These are phyloP conservation scores for Pollenia griseotomentosa DNA, from an alignment of 2,888 invertebrate genomes.

Conservation along the genomic window DNA sequence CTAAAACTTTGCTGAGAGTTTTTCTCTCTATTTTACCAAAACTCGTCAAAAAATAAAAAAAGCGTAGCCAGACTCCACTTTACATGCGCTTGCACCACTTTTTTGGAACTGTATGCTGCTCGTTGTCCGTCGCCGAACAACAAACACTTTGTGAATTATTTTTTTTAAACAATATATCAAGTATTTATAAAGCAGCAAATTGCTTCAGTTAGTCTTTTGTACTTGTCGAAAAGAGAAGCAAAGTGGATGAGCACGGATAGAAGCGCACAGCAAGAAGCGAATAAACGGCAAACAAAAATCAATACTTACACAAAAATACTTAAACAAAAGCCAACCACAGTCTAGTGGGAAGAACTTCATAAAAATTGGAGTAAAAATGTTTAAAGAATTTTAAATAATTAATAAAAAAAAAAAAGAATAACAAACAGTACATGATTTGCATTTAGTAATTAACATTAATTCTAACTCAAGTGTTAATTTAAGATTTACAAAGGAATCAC, in stretches of 20 bases:
- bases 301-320: conserved; percentile 60
- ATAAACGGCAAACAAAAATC: conserved; percentile 58
- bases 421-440: conserved; percentile 47
- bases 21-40: conserved; percentile 2
- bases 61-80: conserved; percentile 39
- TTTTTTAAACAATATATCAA: conserved; percentile 52
- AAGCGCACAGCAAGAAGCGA: conserved; percentile 25
- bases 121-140: conserved; percentile 3
- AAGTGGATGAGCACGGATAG: conserved; percentile 51
- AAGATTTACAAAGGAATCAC: conserved; percentile 22
- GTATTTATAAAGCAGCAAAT: conserved; percentile 65
- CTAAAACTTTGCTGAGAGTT: not conserved
- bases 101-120: conserved; percentile 24
- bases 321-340: conserved; percentile 39
- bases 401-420: not conserved
- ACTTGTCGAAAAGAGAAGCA: conserved; percentile 68
- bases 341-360: conserved; percentile 50
- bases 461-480: conserved; percentile 56
- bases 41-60: conserved; percentile 27
- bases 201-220: conserved; percentile 71
- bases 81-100: conserved; percentile 66
- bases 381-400: conserved; percentile 20
- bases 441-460: conserved; percentile 48
- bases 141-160: conserved; percentile 53
- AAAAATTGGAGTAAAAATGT: conserved; percentile 58